Evolutionary conservation across 2,113 vertebrate genomes (phyloP).

Genomic region (Montifringilla adamsi): DNA sequence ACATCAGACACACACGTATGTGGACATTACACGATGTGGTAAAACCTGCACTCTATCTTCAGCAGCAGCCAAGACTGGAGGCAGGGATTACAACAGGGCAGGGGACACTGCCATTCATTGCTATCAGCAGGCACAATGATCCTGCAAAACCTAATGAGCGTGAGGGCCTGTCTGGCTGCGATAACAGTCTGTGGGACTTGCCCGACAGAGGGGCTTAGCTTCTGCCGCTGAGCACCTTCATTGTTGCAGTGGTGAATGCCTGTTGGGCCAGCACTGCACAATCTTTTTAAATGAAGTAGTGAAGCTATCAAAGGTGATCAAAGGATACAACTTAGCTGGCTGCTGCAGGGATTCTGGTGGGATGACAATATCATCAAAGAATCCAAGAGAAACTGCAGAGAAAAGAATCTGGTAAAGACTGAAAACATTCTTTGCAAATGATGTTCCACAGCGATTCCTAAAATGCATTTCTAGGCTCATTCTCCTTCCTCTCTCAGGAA

Average conservation of each 20-base stretch:
- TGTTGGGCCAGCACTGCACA: conserved; percentile 48
- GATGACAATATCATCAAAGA: conserved; percentile 94
- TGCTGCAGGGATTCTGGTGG: conserved; percentile 93
- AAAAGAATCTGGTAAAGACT: neutral
- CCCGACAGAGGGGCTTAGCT: neutral
- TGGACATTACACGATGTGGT: neutral
- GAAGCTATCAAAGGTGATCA: conserved; percentile 50
- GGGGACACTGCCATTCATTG: neutral
- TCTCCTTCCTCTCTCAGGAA: conserved; percentile 23
- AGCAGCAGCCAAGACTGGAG: neutral
- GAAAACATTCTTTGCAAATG: neutral
- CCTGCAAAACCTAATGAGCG: conserved; percentile 9
- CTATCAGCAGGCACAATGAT: neutral
- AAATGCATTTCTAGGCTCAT: neutral
- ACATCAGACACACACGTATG: neutral
- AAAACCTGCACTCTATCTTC: neutral
- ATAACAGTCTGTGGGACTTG: conserved; percentile 20
- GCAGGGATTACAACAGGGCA: neutral
- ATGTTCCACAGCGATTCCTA: neutral
- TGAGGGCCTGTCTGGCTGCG: conserved; percentile 17
- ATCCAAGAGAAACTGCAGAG: conserved; percentile 86
- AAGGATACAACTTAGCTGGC: conserved; percentile 96
- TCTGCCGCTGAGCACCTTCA: conserved; percentile 21
- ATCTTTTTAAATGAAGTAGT: conserved; percentile 48
- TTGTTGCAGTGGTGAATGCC: conserved; percentile 21